Conservation (phyloP, 2,113 vertebrate genomes). For the Otis tarda region DNA sequence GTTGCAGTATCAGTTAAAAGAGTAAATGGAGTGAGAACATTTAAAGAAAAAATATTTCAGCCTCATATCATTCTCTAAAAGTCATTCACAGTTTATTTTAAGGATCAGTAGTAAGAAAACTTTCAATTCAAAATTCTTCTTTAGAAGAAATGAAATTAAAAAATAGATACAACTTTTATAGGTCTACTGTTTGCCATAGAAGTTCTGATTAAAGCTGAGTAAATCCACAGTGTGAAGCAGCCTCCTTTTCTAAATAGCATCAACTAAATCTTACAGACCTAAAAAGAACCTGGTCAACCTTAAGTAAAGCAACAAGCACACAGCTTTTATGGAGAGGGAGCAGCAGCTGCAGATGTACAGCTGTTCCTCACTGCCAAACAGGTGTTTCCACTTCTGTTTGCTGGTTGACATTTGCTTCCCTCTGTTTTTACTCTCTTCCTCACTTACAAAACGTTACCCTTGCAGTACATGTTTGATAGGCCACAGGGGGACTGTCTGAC, state of each 20-base stretch:
- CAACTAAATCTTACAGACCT: neutral
- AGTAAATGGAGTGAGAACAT: neutral
- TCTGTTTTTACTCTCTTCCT: neutral
- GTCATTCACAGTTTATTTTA: neutral
- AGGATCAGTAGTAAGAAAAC: neutral
- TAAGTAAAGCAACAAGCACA: neutral
- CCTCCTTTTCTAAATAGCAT: constrained; percentile 43
- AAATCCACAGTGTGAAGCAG: constrained; percentile 1
- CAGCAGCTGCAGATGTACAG: constrained; percentile 17
- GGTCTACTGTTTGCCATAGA: constrained; percentile 18
- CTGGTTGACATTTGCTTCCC: constrained; percentile 15
- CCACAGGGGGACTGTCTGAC: neutral
- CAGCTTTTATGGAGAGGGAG: neutral
- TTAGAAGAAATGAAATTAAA: neutral
- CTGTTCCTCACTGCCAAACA: constrained; percentile 12
- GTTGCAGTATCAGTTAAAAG: neutral
- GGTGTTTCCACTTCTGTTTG: neutral
- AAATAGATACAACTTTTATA: neutral
- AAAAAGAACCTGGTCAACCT: neutral
- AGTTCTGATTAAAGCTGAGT: constrained; percentile 7
- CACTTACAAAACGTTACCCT: neutral
- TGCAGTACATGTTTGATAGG: neutral
- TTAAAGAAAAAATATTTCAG: neutral
- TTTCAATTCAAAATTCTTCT: neutral
- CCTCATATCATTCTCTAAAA: neutral